These are phyloP conservation scores for Caloenas nicobarica DNA, from an alignment of 2,113 vertebrate species.

Conservation along the genomic window DNA sequence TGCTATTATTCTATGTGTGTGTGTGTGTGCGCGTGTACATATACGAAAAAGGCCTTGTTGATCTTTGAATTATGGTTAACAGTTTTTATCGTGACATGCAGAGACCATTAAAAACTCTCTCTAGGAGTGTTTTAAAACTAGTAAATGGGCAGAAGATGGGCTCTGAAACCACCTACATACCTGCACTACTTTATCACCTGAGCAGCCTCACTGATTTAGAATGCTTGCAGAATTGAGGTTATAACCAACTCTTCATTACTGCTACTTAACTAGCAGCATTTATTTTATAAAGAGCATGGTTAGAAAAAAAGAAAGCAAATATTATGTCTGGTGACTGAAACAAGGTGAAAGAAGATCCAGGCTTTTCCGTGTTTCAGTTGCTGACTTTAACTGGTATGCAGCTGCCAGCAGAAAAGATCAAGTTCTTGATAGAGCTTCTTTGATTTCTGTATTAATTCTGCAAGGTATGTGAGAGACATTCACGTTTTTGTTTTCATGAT, in stretches of 20 bases:
- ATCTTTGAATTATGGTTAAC: not conserved
- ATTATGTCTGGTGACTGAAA: not conserved
- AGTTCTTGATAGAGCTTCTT: not conserved
- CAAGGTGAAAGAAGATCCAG: not conserved
- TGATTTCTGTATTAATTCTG: not conserved
- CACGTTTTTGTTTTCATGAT: not conserved
- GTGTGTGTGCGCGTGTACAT: too few relatives aligned
- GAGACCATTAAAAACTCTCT: not conserved
- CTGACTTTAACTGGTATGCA: not conserved
- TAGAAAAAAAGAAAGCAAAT: not conserved
- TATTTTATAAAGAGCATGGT: fast-evolving
- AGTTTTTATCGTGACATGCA: not conserved
- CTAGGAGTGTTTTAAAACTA: not conserved
- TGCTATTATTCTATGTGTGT: too few relatives aligned
- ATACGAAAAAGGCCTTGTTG: not conserved
- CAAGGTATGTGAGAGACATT: fast-evolving
- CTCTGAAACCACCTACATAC: not conserved
- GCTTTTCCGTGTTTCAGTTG: not conserved
- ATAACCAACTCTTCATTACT: not conserved
- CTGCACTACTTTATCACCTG: not conserved
- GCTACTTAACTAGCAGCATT: fast-evolving
- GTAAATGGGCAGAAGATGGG: not conserved
- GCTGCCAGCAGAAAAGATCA: fast-evolving
- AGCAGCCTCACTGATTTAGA: not conserved
- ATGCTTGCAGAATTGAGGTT: not conserved